These are phyloP conservation scores for Actinia tenebrosa DNA, from an alignment of 64 coral and sea anemone species.

Conservation along the genomic window DNA sequence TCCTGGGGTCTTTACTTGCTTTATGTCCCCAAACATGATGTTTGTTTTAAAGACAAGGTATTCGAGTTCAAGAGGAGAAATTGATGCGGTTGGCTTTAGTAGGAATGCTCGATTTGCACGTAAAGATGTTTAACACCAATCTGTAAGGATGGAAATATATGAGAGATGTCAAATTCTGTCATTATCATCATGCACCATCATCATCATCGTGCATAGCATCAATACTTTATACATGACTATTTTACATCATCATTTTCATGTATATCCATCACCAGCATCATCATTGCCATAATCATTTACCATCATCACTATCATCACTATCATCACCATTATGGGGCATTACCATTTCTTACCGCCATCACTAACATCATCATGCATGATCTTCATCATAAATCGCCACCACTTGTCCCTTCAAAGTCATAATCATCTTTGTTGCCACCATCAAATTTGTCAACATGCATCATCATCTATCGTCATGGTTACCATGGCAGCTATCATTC, in stretches of 20 bases:
- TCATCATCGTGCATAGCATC: neutral
- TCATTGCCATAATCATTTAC: neutral
- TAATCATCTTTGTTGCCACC: too few species aligned
- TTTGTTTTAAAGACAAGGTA: too few species aligned
- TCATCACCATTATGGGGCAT: neutral
- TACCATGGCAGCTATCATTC: neutral
- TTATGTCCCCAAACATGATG: too few species aligned
- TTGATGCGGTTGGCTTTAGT: constrained; percentile 3
- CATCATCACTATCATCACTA: neutral
- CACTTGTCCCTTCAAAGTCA: too few species aligned
- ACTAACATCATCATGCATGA: too few species aligned
- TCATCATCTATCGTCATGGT: neutral
- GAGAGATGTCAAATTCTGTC: neutral
- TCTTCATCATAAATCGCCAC: too few species aligned
- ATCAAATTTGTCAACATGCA: too few species aligned
- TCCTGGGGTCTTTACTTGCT: too few species aligned
- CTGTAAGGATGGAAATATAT: constrained; percentile 24
- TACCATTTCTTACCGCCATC: too few species aligned
- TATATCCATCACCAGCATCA: neutral
- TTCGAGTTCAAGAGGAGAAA: too few species aligned
- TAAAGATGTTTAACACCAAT: constrained; percentile 94
- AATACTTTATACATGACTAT: too few species aligned
- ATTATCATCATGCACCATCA: neutral
- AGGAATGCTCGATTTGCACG: constrained; percentile 92
- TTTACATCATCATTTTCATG: neutral